Percentiles rank a stretch among this genome's conserved stretches.
Conservation (phyloP, 2,888 invertebrate species). For the Meghimatium bilineatum region DNA sequence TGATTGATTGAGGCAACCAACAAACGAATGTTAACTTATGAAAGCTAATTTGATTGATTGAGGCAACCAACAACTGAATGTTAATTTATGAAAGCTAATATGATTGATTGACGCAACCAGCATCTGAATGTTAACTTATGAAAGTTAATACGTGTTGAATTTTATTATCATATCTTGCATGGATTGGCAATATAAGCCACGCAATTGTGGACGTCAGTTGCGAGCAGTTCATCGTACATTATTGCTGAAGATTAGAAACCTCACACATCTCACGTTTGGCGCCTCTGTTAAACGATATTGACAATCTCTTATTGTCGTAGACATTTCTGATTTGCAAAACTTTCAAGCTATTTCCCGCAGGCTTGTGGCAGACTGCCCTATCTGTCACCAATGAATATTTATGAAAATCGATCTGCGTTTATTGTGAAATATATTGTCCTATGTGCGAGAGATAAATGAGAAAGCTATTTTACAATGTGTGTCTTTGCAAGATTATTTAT, state of each 20-base stretch:
- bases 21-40: too few relatives aligned
- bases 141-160: too few relatives aligned
- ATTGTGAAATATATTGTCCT: neutral
- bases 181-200: neutral
- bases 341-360: neutral
- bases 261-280: neutral
- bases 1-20: too few relatives aligned
- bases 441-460: neutral
- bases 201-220: neutral
- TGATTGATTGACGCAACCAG: too few relatives aligned
- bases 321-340: neutral
- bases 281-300: neutral
- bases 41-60: too few relatives aligned
- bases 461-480: neutral
- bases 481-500: too few relatives aligned
- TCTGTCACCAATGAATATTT: neutral
- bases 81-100: too few relatives aligned
- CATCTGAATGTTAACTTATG: too few relatives aligned
- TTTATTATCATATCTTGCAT: neutral
- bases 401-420: constrained; percentile 3
- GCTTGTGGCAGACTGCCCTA: neutral
- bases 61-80: too few relatives aligned
- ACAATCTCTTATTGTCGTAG: neutral
- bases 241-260: neutral
- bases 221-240: neutral